Base-by-base conservation (phyloP, 2,113 vertebrate species). In the Tympanuchus pallidicinctus region DNA sequence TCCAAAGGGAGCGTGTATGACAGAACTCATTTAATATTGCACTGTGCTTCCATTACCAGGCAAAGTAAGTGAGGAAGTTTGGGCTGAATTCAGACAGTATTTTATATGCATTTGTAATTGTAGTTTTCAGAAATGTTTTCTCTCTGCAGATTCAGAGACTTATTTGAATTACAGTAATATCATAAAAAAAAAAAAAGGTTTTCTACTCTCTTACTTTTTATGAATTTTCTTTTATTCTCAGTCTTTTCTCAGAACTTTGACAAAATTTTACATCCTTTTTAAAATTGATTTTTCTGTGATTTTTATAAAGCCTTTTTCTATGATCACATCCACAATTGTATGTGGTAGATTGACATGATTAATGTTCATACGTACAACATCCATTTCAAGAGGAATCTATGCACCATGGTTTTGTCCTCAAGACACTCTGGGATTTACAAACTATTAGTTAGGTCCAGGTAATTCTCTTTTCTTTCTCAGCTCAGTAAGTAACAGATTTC, bases 171-270 rank as follows among this genome's bases (percentile, higher is more conserved):
- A 88, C 34, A 82, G 92, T 2, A 56, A 40, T 86, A 70, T 30
- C 6, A 48, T 10, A 47, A 5, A 50, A 60, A 38, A 63, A 84
- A 61, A 43, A 5, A 52, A 52, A 52, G 0, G 43, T 8, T 36
- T 43, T 88, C 45, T 84, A 56, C 15, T 32, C 38, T 8, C 15
- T 34, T 59, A 52, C 11, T 36, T 57, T 90, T 88, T 36, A 6
- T 5, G 36, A 88, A 79, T 13, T 10, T 12, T 67, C 67, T 67
- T 93, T 93, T 61, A 86, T 67, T 79, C 3, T 3, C 19, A 38
- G 8, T 52, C 12, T 65, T 96, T 96, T 43, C 24, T 72, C 34
- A 93, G 76, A 90, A 81, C 28, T 85, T 86, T 77, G 77, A 90
- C 56, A 43, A 5, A 93, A 47, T 4, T 69, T 86, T 72, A 20